Evolutionary conservation across 2,797 vertebrate species (phyloP).

Genomic region (Catharus ustulatus): DNA sequence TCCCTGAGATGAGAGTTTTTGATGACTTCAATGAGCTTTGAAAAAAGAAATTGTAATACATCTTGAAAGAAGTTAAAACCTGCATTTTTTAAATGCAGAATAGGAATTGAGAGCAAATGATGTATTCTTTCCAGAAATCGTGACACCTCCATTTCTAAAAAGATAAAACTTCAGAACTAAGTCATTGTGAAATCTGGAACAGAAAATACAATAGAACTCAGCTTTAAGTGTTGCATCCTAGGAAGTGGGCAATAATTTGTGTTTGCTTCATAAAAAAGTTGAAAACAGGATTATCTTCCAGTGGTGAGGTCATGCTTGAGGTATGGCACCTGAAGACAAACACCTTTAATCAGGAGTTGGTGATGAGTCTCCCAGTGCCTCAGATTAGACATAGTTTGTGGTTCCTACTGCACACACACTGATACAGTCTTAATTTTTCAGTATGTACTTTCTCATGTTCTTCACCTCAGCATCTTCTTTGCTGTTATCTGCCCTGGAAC

Average conservation of each 20-base stretch:
- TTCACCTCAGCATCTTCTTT: background rate
- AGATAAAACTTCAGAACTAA: background rate
- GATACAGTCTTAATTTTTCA: background rate
- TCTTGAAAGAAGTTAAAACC: slow-evolving; percentile 2
- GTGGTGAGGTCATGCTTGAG: background rate
- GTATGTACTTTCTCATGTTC: background rate
- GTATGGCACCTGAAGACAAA: background rate
- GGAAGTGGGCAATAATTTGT: background rate
- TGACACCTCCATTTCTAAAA: background rate
- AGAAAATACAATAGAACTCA: background rate
- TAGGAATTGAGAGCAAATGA: background rate
- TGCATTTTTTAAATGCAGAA: background rate
- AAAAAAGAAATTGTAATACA: background rate
- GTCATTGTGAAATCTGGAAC: background rate
- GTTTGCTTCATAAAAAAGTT: background rate
- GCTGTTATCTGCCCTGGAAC: background rate
- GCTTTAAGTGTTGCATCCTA: background rate
- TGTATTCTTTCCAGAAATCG: background rate
- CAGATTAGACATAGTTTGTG: background rate
- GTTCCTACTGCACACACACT: background rate
- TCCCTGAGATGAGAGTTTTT: background rate
- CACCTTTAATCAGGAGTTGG: background rate
- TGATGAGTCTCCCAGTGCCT: background rate
- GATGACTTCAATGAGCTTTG: background rate
- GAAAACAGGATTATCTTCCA: background rate